These are phyloP conservation scores for Dasypolia templi DNA, from an alignment of 2,888 invertebrate species.

Conservation along the genomic window DNA sequence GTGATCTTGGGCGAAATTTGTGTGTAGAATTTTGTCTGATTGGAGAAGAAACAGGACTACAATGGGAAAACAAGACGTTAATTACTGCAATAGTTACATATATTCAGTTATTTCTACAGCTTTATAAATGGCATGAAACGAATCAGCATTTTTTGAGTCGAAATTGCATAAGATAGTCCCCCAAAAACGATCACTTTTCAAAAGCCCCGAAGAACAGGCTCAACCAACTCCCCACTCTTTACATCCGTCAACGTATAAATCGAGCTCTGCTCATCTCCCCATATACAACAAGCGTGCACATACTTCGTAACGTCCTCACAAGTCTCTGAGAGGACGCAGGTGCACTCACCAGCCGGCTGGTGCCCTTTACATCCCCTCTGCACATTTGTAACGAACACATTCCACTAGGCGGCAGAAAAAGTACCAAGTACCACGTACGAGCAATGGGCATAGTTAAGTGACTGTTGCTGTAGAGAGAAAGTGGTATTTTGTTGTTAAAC, in stretches of 20 bases:
- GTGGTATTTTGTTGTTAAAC: constrained; percentile 7
- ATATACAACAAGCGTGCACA: constrained; percentile 13
- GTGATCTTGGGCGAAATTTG: not conserved
- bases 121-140: not conserved
- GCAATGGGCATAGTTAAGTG: constrained; percentile 16
- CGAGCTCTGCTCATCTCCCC: not conserved
- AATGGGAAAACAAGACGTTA: not conserved
- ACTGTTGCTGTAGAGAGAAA: constrained; percentile 19
- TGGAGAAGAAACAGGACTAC: not conserved
- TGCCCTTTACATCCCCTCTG: constrained; percentile 58
- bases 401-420: constrained; percentile 45
- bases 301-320: constrained; percentile 8
- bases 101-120: not conserved
- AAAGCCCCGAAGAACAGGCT: too few species aligned
- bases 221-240: too few species aligned
- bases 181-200: too few species aligned
- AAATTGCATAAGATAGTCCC: too few species aligned
- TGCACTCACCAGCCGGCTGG: constrained; percentile 59
- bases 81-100: not conserved
- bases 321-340: constrained; percentile 54
- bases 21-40: not conserved
- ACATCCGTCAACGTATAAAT: not conserved
- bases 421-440: constrained; percentile 21
- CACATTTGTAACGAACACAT: constrained; percentile 43
- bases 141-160: too few species aligned